Percentiles rank a stretch among this genome's conserved stretches.
Conservation (phyloP, 2,888 invertebrate genomes). For the Lacanobia oleracea region DNA sequence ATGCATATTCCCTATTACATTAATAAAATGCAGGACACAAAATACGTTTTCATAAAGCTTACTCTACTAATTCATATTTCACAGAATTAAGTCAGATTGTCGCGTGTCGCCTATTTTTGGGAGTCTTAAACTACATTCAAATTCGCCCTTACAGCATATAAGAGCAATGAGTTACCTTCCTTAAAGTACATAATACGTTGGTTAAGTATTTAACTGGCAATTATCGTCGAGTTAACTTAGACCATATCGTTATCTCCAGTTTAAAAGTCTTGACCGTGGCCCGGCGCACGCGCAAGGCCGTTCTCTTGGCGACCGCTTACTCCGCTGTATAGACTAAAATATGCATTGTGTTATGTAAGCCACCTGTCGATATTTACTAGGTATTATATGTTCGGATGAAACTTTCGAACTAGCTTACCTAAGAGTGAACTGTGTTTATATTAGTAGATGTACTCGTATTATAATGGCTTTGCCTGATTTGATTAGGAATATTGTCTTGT, state of each 20-base stretch:
- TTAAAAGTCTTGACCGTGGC: slow-evolving; percentile 67
- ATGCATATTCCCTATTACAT: no score
- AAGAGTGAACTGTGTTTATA: slow-evolving; percentile 4
- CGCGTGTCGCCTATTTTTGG: not conserved
- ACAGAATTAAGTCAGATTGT: no score
- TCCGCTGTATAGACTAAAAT: slow-evolving; percentile 14
- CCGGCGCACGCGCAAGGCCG: slow-evolving; percentile 61
- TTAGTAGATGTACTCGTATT: not conserved
- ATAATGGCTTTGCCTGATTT: not conserved
- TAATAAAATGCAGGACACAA: no score
- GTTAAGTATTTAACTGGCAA: not conserved
- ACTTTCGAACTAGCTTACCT: slow-evolving; percentile 18
- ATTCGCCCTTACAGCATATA: not conserved
- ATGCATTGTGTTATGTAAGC: slow-evolving; percentile 49
- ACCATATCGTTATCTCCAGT: slow-evolving; percentile 30
- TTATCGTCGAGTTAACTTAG: not conserved
- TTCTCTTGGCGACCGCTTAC: slow-evolving; percentile 46
- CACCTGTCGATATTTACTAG: slow-evolving; percentile 17
- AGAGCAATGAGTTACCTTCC: not conserved
- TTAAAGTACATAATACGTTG: not conserved
- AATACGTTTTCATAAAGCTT: no score
- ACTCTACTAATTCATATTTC: no score
- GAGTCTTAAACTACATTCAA: no score
- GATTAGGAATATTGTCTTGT: not conserved
- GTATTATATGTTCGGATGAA: slow-evolving; percentile 3